phyloP scores from a whole-genome alignment of 2,888 invertebrate species.

The Pseudococcus viburni region DNA sequence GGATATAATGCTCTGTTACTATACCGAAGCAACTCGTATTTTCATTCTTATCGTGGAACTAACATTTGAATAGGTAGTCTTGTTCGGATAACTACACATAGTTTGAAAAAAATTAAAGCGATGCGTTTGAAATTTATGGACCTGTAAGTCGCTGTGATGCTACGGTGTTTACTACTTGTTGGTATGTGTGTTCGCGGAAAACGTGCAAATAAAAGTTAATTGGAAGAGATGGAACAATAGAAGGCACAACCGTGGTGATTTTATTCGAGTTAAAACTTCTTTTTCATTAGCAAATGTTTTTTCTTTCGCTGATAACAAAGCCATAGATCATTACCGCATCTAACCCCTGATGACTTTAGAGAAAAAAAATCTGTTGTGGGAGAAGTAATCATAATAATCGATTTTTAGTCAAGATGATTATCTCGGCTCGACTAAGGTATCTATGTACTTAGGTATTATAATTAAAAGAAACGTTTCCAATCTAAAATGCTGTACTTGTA shows the following conservation, averaged over 20 bases:
- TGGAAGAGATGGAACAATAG: slow-evolving; percentile 42
- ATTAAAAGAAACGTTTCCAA: too few species aligned
- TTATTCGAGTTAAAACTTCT: background rate
- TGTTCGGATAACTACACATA: background rate
- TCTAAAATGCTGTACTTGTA: background rate
- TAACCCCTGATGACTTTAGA: background rate
- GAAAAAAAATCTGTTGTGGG: background rate
- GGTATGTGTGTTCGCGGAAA: slow-evolving; percentile 51
- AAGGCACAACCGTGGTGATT: slow-evolving; percentile 10
- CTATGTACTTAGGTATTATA: too few species aligned
- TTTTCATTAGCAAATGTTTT: slow-evolving; percentile 15
- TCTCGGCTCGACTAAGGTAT: background rate
- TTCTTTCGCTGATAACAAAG: background rate
- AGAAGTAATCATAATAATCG: slow-evolving; percentile 8
- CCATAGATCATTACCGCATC: background rate
- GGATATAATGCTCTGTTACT: background rate
- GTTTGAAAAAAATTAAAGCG: background rate
- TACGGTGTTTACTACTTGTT: slow-evolving; percentile 42
- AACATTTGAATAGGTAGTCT: slow-evolving; percentile 33
- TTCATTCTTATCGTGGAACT: slow-evolving; percentile 30
- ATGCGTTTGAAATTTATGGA: slow-evolving; percentile 42
- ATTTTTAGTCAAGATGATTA: slow-evolving; percentile 6
- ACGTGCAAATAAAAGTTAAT: slow-evolving; percentile 50
- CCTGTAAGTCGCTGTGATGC: slow-evolving; percentile 28
- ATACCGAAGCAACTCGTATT: background rate